phyloP scores from a whole-genome alignment of 2,888 invertebrate genomes.

The Blastobasis lacticolella region DNA sequence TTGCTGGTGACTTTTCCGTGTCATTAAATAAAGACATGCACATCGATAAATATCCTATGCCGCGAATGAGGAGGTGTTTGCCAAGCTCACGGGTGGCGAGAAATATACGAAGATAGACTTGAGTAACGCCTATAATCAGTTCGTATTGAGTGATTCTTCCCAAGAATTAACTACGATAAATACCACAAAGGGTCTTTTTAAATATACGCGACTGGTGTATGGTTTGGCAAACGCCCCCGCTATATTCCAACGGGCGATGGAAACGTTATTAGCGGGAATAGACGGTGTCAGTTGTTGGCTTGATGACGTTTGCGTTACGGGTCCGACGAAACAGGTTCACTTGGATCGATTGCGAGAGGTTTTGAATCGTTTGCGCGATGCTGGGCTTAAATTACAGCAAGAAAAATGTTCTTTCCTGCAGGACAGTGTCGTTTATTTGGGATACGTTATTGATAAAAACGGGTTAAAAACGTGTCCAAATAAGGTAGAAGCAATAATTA shows the following conservation, averaged over 20 bases:
- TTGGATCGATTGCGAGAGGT: conserved; percentile 7
- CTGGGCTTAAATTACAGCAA: too few species aligned
- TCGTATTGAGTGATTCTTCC: conserved; percentile 8
- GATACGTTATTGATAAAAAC: too few species aligned
- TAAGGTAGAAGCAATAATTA: conserved; percentile 9
- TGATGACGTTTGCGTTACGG: conserved; percentile 15
- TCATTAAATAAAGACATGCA: too few species aligned
- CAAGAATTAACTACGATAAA: conserved; percentile 16
- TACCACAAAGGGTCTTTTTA: too few species aligned
- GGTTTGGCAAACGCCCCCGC: conserved; percentile 15
- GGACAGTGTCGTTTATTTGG: too few species aligned
- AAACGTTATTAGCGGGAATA: conserved; percentile 16
- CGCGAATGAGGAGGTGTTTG: too few species aligned
- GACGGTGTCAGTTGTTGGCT: conserved; percentile 14
- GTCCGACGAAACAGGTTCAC: conserved; percentile 6
- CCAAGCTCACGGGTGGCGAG: too few species aligned
- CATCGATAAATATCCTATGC: conserved; percentile 15
- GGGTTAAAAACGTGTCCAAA: too few species aligned
- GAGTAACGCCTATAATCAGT: conserved; percentile 14
- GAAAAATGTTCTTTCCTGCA: too few species aligned
- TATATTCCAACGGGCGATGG: conserved; percentile 18
- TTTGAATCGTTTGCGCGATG: too few species aligned
- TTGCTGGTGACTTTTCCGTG: conserved; percentile 19
- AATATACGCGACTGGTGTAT: conserved; percentile 16
- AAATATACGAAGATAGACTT: conserved; percentile 12